Base-by-base conservation (phyloP, 92 coral and sea anemone species). In the Montipora capitata region DNA sequence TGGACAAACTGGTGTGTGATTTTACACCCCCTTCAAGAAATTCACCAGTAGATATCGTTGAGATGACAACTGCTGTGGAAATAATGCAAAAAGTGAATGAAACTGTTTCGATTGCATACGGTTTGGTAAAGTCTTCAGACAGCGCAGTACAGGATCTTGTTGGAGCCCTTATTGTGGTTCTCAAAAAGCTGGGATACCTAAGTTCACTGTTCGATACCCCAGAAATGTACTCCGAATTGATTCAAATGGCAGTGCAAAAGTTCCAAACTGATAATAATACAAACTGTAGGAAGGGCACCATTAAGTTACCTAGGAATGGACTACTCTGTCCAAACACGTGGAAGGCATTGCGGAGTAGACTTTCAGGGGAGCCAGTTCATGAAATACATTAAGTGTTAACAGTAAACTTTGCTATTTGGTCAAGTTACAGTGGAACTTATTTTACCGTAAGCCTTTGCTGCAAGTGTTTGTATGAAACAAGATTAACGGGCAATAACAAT, bases 261-360 rank as follows among this genome's bases (percentile, higher is more conserved):
- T 95, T 95, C 81, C 98, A 95, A 71, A 70, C 52, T 1, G 96
- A 95, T 18, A 82, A 90, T 84, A 95, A 95, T 81, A 48, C 83
- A 59, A 78, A 75, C 8, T 65, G 59, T 41, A 17, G 40, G 41
- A 12, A 16, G 13, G 20, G 77, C 45, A 51, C 39, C 18, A 13
- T 20, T 20, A 57, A 58, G 51, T 85, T 94, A 16, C 95, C 91
- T 5, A 83, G 86, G 43, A 77, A 71, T 68, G 98, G 98, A 18
- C 78, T 86, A 67, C 80, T 95, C 7, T 89, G 89, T 62, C 92
- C 89, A 7, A 68, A 39, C 79, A 95, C 98, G 2, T 90, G 96
- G 89, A 41, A 74, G n/a, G 91, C 91, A 5, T 43, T 95, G 40
- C 93, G 81, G 79, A 6, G 20, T 2, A 82, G 79, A 10, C 78